Base-by-base conservation (phyloP, 1,140 invertebrate genomes). In the Drosophila burlai region DNA sequence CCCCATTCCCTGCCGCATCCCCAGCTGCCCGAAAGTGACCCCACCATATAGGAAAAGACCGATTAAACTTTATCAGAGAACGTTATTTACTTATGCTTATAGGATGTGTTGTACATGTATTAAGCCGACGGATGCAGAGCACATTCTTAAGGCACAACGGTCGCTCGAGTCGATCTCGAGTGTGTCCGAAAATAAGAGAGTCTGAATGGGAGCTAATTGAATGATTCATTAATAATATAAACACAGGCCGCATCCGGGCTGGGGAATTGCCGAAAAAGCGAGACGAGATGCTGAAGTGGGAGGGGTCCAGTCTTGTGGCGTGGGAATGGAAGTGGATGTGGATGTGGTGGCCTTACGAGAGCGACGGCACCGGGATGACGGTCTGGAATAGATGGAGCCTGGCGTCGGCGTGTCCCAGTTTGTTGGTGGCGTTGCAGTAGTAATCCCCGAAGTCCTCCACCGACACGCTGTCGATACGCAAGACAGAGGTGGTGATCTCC, bases 401-500 rank as follows among this genome's bases (percentile, higher is more conserved):
- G 3, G 95, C 95, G 86, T 96, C 95, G 73, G 91, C 86, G 34
- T 94, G 94, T 24, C 97, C 97, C 9, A 97, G 92, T 92, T 97
- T 97, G 80, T 97, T 97, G 21, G 94, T 94, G 18, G 97, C 97
- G 68, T 94, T 95, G 89, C 97, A 97, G 2, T 94, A 93, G 80
- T 97, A 97, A 54, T 95, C 93, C 3, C 97, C 97, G 80, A 96
- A 97, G 80, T 97, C 96, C 46, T 94, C 93, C 76, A 97, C 97
- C 82, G 97, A 96, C 64, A 97, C 96, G 9, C 96, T 97, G 26
- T 96, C 96, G 0, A 97, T 95, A 60, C 96, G 94, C 54, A 97
- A 92, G 1, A 96, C 97, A 2, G 96, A 96, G 58, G 97, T 96
- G 0, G 96, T 97, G 61, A 96, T 96, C 83, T 97, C 96, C 84